Evolutionary conservation across 2,113 vertebrate species (phyloP).

Genomic region (Gobio gobio): DNA sequence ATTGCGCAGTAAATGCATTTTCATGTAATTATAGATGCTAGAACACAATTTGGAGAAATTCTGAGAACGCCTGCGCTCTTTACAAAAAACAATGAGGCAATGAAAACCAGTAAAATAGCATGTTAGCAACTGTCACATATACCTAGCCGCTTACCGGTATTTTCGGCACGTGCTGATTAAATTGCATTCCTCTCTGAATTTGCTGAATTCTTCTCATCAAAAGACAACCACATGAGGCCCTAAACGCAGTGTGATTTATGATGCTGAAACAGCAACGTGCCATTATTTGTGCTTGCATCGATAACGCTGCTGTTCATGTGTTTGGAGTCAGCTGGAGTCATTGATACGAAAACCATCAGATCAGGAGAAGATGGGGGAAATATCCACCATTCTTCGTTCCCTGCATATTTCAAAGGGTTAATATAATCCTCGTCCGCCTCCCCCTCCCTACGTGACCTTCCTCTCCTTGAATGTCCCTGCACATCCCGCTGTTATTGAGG

Average conservation of each 20-base stretch:
- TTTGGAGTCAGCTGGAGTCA: conserved; percentile 41
- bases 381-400: background rate
- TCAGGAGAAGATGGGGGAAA: background rate
- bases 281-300: conserved; percentile 46
- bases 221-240: conserved; percentile 19
- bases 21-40: background rate
- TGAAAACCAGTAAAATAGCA: conserved; percentile 4
- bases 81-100: background rate
- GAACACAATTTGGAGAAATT: background rate
- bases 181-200: conserved; percentile 45
- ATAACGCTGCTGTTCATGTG: conserved; percentile 50
- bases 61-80: background rate
- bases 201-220: conserved; percentile 17
- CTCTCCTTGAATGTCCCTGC: conserved; percentile 24
- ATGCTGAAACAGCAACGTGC: conserved; percentile 4
- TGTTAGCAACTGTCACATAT: conserved; percentile 29
- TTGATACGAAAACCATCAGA: background rate
- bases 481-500: conserved; percentile 53
- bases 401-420: conserved; percentile 39
- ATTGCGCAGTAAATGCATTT: background rate
- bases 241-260: conserved; percentile 48
- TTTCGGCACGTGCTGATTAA: conserved; percentile 35
- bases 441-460: conserved; percentile 30
- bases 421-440: conserved; percentile 29
- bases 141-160: conserved; percentile 27